Base-by-base conservation (phyloP, 2,113 vertebrate species). In the Pionites leucogaster region DNA sequence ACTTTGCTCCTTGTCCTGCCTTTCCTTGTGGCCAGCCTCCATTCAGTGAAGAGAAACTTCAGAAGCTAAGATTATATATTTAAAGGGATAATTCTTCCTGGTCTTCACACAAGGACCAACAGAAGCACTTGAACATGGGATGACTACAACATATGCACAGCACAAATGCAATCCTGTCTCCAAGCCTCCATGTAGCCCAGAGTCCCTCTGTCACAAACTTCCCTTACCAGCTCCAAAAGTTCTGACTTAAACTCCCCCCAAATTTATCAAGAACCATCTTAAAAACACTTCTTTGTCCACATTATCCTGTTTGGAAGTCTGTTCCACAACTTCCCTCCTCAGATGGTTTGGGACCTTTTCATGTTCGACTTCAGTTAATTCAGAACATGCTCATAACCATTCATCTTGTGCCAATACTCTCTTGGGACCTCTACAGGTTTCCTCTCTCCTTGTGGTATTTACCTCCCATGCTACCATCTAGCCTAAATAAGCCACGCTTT, bases 281-380 rank as follows among this genome's bases (percentile, higher is more conserved):
- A 62, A 92, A 93, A 91, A 92, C 77, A 95, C 62, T 71, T 85
- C 84, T 96, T 97, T 97, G 95, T 95, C 81, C 53, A 52, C 86
- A 69, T 87, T 94, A 96, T 95, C 95, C 91, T 96, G 95, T 97
- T 95, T 92, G 81, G 86, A 93, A 72, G 70, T 82, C 44, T 87
- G 84, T 57, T 92, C 70, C 84, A 89, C 89, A 93, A 87, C 78
- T 95, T 96, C 94, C 96, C 93, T 82, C 65, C 62, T 91, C 6
- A 4, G 65, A 87, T 11, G 31, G 69, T 89, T 69, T 91, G 78
- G 33, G 81, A 76, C 28, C 84, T 89, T 97, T 96, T 97, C 75
- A 97, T 93, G 91, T 95, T 52, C 37, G 52, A 94, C 94, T 97
- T 96, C 95, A 96, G 69, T 93, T 93, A 97, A 91, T 76, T 93